These are phyloP conservation scores for Petrocephalus sullivani DNA, from an alignment of 2,797 vertebrate species.

Conservation along the genomic window DNA sequence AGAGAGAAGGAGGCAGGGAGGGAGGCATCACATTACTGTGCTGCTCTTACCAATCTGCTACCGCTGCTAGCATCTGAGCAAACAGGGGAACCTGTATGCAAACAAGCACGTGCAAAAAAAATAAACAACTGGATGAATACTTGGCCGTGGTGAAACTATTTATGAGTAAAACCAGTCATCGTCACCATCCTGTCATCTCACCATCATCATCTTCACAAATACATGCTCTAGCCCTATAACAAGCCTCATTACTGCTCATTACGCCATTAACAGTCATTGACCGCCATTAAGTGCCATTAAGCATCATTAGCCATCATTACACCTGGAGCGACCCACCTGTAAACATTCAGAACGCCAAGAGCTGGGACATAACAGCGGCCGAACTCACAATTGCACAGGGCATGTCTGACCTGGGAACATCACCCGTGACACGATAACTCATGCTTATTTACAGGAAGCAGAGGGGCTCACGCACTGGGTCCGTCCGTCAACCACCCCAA, in stretches of 20 bases:
- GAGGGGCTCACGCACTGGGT: neutral
- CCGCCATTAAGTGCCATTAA: slow-evolving; percentile 1
- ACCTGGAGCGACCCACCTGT: neutral
- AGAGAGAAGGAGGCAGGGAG: neutral
- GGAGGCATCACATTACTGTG: slow-evolving; percentile 1
- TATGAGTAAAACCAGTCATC: neutral
- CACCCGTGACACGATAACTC: neutral
- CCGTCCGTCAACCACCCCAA: neutral
- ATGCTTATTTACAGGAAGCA: neutral
- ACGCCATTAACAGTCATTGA: slow-evolving; percentile 3
- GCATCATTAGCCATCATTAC: slow-evolving; percentile 9
- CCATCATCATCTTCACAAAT: slow-evolving; percentile 6
- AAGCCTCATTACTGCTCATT: neutral
- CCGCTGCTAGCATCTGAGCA: neutral
- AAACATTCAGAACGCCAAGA: neutral
- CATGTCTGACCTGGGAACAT: neutral
- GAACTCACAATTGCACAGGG: neutral
- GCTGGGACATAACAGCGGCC: neutral
- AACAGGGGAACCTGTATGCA: neutral
- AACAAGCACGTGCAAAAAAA: neutral
- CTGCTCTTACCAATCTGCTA: neutral
- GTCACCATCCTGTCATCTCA: neutral
- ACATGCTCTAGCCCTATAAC: neutral
- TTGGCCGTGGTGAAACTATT: neutral
- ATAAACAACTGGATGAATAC: neutral